phyloP scores from a whole-genome alignment of 2,888 invertebrate genomes.

The Synanthedon vespiformis region DNA sequence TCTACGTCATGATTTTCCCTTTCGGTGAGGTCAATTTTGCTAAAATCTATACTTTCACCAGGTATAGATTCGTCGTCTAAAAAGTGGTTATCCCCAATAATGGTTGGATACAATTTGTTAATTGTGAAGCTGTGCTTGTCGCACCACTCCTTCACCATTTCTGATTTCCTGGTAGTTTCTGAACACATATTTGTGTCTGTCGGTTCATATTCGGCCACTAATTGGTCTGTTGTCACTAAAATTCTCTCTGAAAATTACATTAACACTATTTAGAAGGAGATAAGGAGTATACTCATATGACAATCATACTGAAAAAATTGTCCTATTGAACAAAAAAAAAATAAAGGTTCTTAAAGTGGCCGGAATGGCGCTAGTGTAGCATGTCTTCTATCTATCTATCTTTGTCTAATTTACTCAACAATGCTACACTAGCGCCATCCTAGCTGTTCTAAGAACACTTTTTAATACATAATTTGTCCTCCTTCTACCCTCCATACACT shows the following conservation, averaged over 20 bases:
- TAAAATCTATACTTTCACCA: conserved; percentile 25
- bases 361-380: too few species aligned
- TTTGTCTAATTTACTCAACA: too few species aligned
- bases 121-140: conserved; percentile 46
- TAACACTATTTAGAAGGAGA: too few species aligned
- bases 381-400: too few species aligned
- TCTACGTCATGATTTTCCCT: conserved; percentile 23
- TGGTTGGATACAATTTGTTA: conserved; percentile 58
- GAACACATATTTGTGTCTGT: conserved; percentile 34
- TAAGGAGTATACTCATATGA: too few species aligned
- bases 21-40: conserved; percentile 12
- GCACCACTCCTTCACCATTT: conserved; percentile 57
- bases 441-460: too few species aligned
- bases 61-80: conserved; percentile 41
- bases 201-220: conserved; percentile 71
- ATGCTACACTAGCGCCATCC: too few species aligned
- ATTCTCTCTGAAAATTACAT: conserved; percentile 68
- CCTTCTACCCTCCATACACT: too few species aligned
- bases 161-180: conserved; percentile 39
- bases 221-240: conserved; percentile 70
- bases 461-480: too few species aligned
- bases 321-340: too few species aligned
- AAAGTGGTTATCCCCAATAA: conserved; percentile 44
- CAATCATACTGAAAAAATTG: too few species aligned
- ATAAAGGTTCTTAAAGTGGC: too few species aligned